Evolutionary conservation across 2,797 vertebrate species (phyloP).

Genomic region (Sebastes itinus): DNA sequence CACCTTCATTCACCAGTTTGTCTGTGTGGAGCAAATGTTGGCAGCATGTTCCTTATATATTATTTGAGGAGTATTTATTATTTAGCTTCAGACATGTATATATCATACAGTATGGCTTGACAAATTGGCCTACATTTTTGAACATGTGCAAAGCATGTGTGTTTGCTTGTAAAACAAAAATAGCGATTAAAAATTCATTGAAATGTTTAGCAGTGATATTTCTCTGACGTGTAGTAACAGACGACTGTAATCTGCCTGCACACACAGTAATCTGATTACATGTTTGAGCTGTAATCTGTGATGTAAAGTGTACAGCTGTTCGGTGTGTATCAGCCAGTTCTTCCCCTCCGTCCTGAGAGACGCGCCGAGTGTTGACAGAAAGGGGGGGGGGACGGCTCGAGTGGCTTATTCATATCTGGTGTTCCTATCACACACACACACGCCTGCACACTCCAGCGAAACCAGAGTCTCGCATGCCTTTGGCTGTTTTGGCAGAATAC

Average conservation of each 20-base stretch:
- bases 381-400: background rate
- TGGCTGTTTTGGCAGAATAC: slow-evolving; percentile 36
- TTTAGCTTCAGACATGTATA: background rate
- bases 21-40: background rate
- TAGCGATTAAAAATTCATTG: background rate
- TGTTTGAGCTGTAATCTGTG: slow-evolving; percentile 9
- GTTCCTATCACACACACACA: slow-evolving; percentile 2
- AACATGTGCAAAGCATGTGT: background rate
- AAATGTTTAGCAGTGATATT: background rate
- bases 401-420: slow-evolving; percentile 35
- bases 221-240: background rate
- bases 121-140: background rate
- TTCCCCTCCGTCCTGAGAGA: slow-evolving; percentile 29
- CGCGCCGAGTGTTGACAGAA: slow-evolving; percentile 22
- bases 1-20: background rate
- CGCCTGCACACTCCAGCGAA: slow-evolving; percentile 15
- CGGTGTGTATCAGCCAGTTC: background rate
- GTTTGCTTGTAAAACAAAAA: background rate
- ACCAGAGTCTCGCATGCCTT: slow-evolving; percentile 11
- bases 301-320: slow-evolving; percentile 7
- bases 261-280: slow-evolving; percentile 24
- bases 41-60: slow-evolving; percentile 15
- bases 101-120: background rate
- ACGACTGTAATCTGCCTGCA: slow-evolving; percentile 11
- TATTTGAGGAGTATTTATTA: slow-evolving; percentile 25